Conservation (phyloP, 2,113 vertebrate genomes). For the Leucopsar rothschildi region DNA sequence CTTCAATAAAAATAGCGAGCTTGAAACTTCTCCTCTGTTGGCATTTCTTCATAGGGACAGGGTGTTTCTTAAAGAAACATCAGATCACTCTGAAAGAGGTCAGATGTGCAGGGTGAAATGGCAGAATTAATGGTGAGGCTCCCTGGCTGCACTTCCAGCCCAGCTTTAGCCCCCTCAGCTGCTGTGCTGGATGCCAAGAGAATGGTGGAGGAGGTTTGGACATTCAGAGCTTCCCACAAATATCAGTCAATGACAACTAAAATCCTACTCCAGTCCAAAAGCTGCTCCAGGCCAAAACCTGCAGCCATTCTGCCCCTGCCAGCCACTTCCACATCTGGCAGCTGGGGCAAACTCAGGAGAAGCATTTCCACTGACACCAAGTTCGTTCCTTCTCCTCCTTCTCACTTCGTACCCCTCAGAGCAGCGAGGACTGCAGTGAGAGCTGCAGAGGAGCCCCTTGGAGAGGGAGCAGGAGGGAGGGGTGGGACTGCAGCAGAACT, state of each 20-base stretch:
- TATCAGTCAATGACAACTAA: not conserved
- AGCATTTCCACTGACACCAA: not conserved
- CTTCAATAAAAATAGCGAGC: constrained; percentile 50
- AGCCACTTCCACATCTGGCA: not conserved
- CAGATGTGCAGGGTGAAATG: constrained; percentile 19
- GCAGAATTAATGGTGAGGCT: constrained; percentile 8
- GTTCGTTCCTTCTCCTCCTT: not conserved
- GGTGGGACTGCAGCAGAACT: not conserved
- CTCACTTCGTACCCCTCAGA: not conserved
- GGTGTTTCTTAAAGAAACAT: constrained; percentile 60
- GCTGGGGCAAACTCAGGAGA: not conserved
- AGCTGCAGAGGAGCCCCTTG: not conserved
- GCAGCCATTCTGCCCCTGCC: not conserved
- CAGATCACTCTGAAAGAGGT: constrained; percentile 24
- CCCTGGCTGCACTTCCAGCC: not conserved
- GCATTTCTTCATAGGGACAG: constrained; percentile 47
- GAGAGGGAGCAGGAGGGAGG: not conserved
- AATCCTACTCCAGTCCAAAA: not conserved
- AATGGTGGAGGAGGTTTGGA: not conserved
- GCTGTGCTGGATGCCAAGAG: not conserved
- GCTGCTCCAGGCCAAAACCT: not conserved
- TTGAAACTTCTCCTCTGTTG: constrained; percentile 42
- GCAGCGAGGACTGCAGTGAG: not conserved
- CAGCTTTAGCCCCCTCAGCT: not conserved
- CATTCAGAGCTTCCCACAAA: not conserved